A percentile compares a stretch with the other conserved stretches of the same genome.
These are phyloP conservation scores for Dascyllus trimaculatus DNA, from an alignment of 2,113 vertebrate species.

Conservation along the genomic window DNA sequence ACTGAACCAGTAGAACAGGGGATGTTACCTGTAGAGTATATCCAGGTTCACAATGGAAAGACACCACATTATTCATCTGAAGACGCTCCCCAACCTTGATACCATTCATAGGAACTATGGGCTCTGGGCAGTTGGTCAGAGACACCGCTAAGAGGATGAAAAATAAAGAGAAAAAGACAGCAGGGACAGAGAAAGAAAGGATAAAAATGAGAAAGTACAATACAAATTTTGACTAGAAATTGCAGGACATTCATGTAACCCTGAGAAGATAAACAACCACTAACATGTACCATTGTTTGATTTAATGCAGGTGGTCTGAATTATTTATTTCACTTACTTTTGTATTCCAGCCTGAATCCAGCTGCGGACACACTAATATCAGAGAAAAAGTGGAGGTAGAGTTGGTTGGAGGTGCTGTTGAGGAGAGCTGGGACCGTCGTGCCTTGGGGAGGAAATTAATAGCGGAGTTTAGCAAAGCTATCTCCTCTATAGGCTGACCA, in stretches of 20 bases:
- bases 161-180: neutral
- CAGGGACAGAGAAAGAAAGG: neutral
- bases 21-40: conserved; percentile 94
- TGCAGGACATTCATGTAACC: neutral
- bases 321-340: conserved; percentile 89
- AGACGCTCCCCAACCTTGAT: conserved; percentile 94
- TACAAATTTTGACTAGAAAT: neutral
- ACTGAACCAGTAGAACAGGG: neutral
- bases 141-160: conserved; percentile 88
- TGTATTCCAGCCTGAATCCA: conserved; percentile 97
- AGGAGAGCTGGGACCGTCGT: conserved; percentile 95
- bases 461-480: conserved; percentile 50
- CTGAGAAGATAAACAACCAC: neutral
- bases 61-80: conserved; percentile 96
- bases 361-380: conserved; percentile 98
- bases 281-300: neutral
- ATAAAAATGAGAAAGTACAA: neutral
- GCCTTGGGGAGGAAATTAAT: conserved; percentile 82
- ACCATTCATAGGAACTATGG: conserved; percentile 91
- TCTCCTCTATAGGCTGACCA: conserved; percentile 26
- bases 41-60: conserved; percentile 97
- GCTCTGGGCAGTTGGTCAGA: conserved; percentile 95
- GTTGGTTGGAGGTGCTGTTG: conserved; percentile 99
- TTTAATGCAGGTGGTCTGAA: neutral
- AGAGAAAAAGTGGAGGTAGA: conserved; percentile 98